Conservation (phyloP, 2,113 vertebrate species). For the Gracilinanus agilis region DNA sequence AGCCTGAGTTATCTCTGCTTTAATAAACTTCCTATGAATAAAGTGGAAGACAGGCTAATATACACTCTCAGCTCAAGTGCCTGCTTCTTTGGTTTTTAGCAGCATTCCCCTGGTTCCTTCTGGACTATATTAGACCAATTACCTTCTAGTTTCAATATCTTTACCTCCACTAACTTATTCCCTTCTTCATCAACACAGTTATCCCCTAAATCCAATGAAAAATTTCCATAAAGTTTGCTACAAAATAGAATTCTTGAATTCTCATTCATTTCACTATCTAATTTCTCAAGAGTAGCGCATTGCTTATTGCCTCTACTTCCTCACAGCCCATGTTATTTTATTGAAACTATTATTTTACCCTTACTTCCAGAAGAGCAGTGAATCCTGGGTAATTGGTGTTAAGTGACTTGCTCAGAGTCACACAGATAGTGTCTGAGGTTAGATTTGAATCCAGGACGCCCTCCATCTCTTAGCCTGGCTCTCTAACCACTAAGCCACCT, state of each 20-base stretch:
- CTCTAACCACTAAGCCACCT: too few relatives aligned
- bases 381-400: too few relatives aligned
- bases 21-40: background rate
- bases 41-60: background rate
- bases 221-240: background rate
- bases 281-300: background rate
- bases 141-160: constrained; percentile 6
- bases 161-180: background rate
- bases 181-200: background rate
- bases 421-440: too few relatives aligned
- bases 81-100: background rate
- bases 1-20: background rate
- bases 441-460: too few relatives aligned
- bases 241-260: background rate
- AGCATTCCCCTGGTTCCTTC: background rate
- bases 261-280: background rate
- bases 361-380: too few relatives aligned
- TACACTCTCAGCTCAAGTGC: background rate
- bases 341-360: background rate
- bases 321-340: background rate
- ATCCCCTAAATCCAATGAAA: background rate
- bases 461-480: too few relatives aligned
- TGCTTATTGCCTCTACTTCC: background rate
- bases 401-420: too few relatives aligned
- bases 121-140: constrained; percentile 37